A percentile compares a stretch with the other conserved stretches of the same genome.
Conservation (phyloP, 1,140 invertebrate genomes). For the Zophobas morio region DNA sequence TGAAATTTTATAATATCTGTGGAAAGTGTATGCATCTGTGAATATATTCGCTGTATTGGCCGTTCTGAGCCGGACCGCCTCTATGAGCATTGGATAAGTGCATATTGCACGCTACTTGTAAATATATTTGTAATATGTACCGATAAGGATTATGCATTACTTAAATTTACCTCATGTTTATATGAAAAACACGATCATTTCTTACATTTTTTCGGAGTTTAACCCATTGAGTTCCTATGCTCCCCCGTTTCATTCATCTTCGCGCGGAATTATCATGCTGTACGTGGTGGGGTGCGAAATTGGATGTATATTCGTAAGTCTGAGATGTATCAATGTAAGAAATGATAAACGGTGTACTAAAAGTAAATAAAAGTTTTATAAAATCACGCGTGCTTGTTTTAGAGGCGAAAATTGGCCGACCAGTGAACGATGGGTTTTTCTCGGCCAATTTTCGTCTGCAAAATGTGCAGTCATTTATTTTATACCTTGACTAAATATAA, state of each 20-base stretch:
- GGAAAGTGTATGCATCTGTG: slow-evolving; percentile 29
- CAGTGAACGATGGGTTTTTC: too few species aligned
- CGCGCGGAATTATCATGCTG: background rate
- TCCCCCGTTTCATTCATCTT: slow-evolving; percentile 16
- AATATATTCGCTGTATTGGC: slow-evolving; percentile 26
- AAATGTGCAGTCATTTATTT: too few species aligned
- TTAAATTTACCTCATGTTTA: slow-evolving; percentile 42
- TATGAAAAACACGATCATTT: slow-evolving; percentile 34
- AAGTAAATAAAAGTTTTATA: slow-evolving; percentile 23
- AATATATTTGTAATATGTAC: slow-evolving; percentile 49
- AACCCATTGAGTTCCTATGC: slow-evolving; percentile 27
- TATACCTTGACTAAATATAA: background rate
- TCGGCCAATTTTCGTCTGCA: too few species aligned
- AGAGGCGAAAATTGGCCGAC: background rate
- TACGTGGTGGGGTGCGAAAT: background rate
- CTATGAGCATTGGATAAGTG: slow-evolving; percentile 26
- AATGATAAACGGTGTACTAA: slow-evolving; percentile 27
- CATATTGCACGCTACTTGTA: slow-evolving; percentile 45
- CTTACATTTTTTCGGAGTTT: slow-evolving; percentile 29
- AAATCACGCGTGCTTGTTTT: background rate
- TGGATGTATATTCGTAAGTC: slow-evolving; percentile 7
- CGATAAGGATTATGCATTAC: slow-evolving; percentile 33
- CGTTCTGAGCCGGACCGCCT: background rate
- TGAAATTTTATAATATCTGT: slow-evolving; percentile 55
- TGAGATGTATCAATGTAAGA: slow-evolving; percentile 39